phyloP scores from a whole-genome alignment of 2,797 vertebrate genomes.

The Hypotaenidia philippensis region DNA sequence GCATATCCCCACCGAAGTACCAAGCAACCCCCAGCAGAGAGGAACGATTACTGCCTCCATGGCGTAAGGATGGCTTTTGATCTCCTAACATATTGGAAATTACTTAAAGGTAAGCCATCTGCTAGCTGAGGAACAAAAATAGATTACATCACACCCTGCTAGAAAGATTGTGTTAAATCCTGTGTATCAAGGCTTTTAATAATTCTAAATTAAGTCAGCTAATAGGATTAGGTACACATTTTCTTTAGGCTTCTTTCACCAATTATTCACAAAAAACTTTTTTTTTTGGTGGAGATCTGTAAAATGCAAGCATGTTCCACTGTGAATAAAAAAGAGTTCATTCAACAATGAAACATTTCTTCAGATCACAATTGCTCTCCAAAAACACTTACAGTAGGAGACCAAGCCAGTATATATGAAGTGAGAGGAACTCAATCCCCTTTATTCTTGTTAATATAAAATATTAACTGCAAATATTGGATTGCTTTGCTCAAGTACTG shows the following conservation, averaged over 20 bases:
- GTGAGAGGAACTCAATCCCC: background rate
- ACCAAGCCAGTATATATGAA: background rate
- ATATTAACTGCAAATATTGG: background rate
- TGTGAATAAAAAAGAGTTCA: slow-evolving; percentile 57
- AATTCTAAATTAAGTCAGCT: slow-evolving; percentile 88
- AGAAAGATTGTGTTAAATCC: slow-evolving; percentile 87
- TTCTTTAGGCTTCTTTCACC: slow-evolving; percentile 78
- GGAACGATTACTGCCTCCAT: slow-evolving; percentile 87
- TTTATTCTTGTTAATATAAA: background rate
- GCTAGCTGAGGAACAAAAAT: slow-evolving; percentile 87
- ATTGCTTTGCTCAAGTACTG: background rate
- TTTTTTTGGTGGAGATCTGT: slow-evolving; percentile 61
- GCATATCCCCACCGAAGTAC: slow-evolving; percentile 88
- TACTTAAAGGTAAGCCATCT: slow-evolving; percentile 92
- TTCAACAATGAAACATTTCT: slow-evolving; percentile 63
- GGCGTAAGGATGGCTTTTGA: slow-evolving; percentile 85
- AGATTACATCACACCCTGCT: slow-evolving; percentile 93
- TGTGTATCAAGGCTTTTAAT: slow-evolving; percentile 84
- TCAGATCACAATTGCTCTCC: slow-evolving; percentile 51
- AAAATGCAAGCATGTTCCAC: slow-evolving; percentile 75
- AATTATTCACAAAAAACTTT: slow-evolving; percentile 71
- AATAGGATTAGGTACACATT: slow-evolving; percentile 90
- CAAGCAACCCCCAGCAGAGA: slow-evolving; percentile 89
- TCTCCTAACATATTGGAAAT: slow-evolving; percentile 92
- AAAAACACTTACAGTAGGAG: slow-evolving; percentile 2